Evolutionary conservation across 2,888 invertebrate genomes (phyloP), one percentile per base, ranked within the genome.

Genomic region (Caenorhabditis drosophilae): DNA sequence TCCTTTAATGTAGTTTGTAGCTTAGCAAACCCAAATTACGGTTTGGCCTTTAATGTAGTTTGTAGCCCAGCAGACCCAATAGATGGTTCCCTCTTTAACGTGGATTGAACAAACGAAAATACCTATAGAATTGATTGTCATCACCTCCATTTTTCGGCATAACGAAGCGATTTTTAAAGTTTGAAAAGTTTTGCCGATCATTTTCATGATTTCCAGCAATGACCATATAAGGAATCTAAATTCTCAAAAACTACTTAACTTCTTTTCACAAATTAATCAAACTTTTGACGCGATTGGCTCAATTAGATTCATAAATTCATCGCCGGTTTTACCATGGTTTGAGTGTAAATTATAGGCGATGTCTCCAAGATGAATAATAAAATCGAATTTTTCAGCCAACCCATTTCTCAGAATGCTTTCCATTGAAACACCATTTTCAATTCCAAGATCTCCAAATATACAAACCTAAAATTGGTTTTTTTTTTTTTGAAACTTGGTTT

Each of bases 261-360:
- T n/a, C n/a, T n/a, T n/a, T n/a, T n/a, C n/a, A n/a, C n/a, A n/a
- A n/a, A n/a, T n/a, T n/a, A n/a, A n/a, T n/a, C n/a, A n/a, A n/a
- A n/a, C n/a, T n/a, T n/a, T n/a, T n/a, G 66, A 59, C 20, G 94
- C 93, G 38, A 96, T 88, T 0, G 91, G 89, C 85, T 95, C 89
- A 58, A 96, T 89, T 86, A 92, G 91, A 3, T 90, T 88, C 94
- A 96, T 93, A 85, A 93, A 96, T 84, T 90, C 89, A 86, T 96
- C 93, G 0, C 95, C 95, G 22, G 92, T 89, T 53, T 86, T 85
- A 0, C 90, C 93, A 83, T 93, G 87, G 73, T 91, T 88, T 16
- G 79, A 76, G 36, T 92, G 87, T 91, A 95, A 91, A 85, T 95
- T 92, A 85, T 95, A 95, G 0, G 93, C 94, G 86, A 94, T 92